Evolutionary conservation across 2,888 invertebrate species (phyloP).

Genomic region (Cordilura impudica): DNA sequence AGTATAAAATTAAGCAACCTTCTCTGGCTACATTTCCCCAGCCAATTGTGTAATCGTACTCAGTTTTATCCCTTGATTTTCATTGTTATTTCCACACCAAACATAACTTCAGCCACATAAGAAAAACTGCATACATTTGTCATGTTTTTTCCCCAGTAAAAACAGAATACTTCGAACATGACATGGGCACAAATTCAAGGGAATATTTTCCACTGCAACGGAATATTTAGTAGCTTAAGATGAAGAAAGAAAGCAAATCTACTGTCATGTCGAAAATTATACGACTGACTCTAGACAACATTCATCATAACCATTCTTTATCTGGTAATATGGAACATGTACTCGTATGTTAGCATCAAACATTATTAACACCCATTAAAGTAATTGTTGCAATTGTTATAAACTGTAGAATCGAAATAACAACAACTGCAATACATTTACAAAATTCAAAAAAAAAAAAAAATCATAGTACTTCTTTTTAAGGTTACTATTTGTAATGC

Average conservation of each 20-base stretch:
- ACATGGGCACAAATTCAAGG: slow-evolving; percentile 16
- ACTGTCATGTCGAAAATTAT: slow-evolving; percentile 12
- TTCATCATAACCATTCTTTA: slow-evolving; percentile 22
- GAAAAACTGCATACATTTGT: slow-evolving; percentile 5
- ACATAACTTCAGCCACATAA: slow-evolving; percentile 15
- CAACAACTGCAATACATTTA: slow-evolving; percentile 7
- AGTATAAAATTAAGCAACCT: too few relatives aligned
- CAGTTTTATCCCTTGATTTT: slow-evolving; percentile 48
- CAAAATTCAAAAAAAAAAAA: not conserved
- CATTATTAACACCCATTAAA: slow-evolving; percentile 48
- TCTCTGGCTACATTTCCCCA: not conserved
- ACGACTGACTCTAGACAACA: slow-evolving; percentile 3
- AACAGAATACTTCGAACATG: not conserved
- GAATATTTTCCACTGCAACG: slow-evolving; percentile 22
- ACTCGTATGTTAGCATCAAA: not conserved
- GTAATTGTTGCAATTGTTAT: slow-evolving; percentile 51
- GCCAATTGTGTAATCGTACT: slow-evolving; percentile 21
- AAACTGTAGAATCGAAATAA: slow-evolving; percentile 25
- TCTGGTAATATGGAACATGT: not conserved
- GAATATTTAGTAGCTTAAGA: slow-evolving; percentile 24
- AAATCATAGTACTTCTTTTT: slow-evolving; percentile 1
- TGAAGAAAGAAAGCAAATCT: slow-evolving; percentile 3
- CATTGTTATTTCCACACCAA: not conserved
- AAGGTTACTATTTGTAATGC: not conserved
- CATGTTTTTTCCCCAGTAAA: slow-evolving; percentile 29